Evolutionary conservation across 1,140 invertebrate species (phyloP), one percentile per base, ranked within the genome.

Genomic region (Laupala kohalensis): DNA sequence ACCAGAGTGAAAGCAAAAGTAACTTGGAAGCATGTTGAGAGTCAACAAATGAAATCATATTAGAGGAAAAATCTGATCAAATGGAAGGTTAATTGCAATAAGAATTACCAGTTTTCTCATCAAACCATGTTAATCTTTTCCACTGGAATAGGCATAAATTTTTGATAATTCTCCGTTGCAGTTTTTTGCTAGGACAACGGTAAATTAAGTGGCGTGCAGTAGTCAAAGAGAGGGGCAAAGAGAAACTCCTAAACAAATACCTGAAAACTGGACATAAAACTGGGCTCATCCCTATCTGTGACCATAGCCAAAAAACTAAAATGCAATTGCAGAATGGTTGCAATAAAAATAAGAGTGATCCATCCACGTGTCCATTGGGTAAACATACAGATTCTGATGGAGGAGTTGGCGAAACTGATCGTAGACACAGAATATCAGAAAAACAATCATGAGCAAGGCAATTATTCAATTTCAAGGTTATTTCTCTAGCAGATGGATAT

Each of bases 261-360:
- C 63, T 62, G 26, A 63, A 70, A 63, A 25, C 4, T 64, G 27
- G 4, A n/a, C 63, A 62, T 19, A 64, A 62, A 26, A 70, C n/a
- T 26, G 69, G 69, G 13, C 37, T 25, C 37, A 13, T 15, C 9
- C 9, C 26, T 13, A 70, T 26, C 27, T 70, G 25, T 9, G 6
- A 62, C 5, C 5, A 67, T 24, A 72, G 19, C 64, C 64, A 72
- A 25, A 13, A 64, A n/a, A 72, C 12, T n/a, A 72, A 25, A 13
- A 72, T 25, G 27, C 71, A 72, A 62, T 37, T 37, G 28, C 71
- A 72, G 27, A 67, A 72, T 12, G 71, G 71, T 26, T 67, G 24
- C 3, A 72, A 28, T n/a, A 70, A 64, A n/a, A 25, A 28, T 13
- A 64, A 70, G 64, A 19, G 28, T n/a, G 63, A 24, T 25, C 19